Evolutionary conservation across 2,797 vertebrate species (phyloP).

Genomic region (Nasua narica): DNA sequence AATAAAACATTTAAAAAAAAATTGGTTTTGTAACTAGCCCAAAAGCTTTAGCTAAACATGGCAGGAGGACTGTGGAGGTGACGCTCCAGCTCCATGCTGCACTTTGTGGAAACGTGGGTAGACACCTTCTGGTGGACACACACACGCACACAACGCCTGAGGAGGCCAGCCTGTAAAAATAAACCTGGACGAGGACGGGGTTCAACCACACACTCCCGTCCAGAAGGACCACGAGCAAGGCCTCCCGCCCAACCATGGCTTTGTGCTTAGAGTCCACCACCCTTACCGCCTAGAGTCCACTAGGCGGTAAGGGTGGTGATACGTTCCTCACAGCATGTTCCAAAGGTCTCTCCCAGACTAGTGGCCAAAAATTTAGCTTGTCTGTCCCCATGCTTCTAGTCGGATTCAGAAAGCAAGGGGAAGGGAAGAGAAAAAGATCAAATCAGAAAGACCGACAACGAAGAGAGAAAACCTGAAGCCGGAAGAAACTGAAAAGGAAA

Average conservation of each 20-base stretch:
- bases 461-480: neutral
- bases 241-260: neutral
- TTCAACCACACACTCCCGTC: neutral
- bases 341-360: constrained; percentile 36
- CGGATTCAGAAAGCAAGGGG: constrained; percentile 6
- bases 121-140: neutral
- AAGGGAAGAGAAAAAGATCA: neutral
- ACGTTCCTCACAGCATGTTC: neutral
- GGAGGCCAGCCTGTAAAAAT: neutral
- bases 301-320: neutral
- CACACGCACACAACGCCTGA: neutral
- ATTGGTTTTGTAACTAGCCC: neutral
- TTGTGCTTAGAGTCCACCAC: neutral
- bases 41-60: neutral
- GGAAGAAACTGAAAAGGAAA: neutral
- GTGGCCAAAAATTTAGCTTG: neutral
- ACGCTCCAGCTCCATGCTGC: neutral
- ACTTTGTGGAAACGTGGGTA: neutral
- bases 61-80: neutral
- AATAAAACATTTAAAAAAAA: too few relatives aligned
- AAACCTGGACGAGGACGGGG: neutral
- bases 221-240: neutral
- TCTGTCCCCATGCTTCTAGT: neutral
- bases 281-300: too few relatives aligned
- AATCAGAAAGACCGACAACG: neutral